These are phyloP conservation scores for Mellivora capensis DNA, from an alignment of 2,113 vertebrate species.

Conservation along the genomic window DNA sequence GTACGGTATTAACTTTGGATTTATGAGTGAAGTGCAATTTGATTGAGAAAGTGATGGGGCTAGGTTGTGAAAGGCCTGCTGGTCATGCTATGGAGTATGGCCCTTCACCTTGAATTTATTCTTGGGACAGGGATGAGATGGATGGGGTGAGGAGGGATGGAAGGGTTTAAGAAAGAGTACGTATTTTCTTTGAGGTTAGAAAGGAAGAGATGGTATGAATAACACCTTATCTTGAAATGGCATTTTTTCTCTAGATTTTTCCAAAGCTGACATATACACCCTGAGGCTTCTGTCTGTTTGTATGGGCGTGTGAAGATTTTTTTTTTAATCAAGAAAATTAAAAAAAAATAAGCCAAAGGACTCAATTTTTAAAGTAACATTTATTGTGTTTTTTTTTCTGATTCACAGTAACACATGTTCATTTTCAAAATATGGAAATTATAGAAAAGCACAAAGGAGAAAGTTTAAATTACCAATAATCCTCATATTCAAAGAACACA, in stretches of 20 bases:
- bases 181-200: not conserved
- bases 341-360: not conserved
- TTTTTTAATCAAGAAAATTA: constrained; percentile 9
- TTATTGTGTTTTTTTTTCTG: constrained; percentile 15
- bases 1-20: not conserved
- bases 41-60: not conserved
- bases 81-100: not conserved
- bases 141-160: not conserved
- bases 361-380: constrained; percentile 52
- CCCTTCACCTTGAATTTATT: constrained; percentile 22
- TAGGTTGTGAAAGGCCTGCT: not conserved
- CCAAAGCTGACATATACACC: constrained; percentile 27
- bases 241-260: constrained; percentile 40
- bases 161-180: not conserved
- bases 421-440: constrained; percentile 36
- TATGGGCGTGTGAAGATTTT: constrained; percentile 16
- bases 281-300: constrained; percentile 45
- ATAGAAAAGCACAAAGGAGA: constrained; percentile 34
- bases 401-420: constrained; percentile 57
- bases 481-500: constrained; percentile 7
- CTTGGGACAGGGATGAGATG: not conserved
- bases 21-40: not conserved
- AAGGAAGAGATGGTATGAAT: not conserved
- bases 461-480: constrained; percentile 32
- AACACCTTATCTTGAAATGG: constrained; percentile 45